phyloP scores from a whole-genome alignment of 2,113 vertebrate genomes.

The Corythoichthys haematopterus region DNA sequence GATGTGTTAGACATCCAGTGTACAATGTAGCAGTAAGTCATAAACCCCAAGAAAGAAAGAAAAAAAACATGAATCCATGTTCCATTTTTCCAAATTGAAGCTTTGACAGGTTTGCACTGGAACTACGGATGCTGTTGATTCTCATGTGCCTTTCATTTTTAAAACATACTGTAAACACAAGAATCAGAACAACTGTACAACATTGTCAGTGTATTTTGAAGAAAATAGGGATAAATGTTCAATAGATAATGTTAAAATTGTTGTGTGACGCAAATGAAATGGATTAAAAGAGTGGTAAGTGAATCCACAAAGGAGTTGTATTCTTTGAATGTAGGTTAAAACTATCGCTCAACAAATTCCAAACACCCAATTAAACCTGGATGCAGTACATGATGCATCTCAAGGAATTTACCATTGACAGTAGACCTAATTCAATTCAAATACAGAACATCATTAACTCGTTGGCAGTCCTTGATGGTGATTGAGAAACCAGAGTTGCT shows the following conservation, averaged over 20 bases:
- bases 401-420: too few species aligned
- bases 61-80: background rate
- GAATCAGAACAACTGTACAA: background rate
- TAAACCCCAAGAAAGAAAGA: background rate
- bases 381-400: too few species aligned
- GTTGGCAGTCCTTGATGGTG: too few species aligned
- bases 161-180: background rate
- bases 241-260: background rate
- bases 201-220: background rate
- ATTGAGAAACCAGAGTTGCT: too few species aligned
- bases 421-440: too few species aligned
- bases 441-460: too few species aligned
- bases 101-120: background rate
- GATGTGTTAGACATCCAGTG: background rate
- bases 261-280: background rate
- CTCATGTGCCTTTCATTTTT: constrained; percentile 26
- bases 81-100: background rate
- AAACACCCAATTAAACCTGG: background rate
- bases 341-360: background rate
- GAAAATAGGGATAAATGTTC: background rate
- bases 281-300: background rate
- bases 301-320: background rate
- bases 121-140: background rate
- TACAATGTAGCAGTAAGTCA: background rate
- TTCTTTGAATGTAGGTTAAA: background rate